A percentile compares a stretch with the other conserved stretches of the same genome.
Conservation (phyloP, 1,140 invertebrate genomes). For the Drosophila setifemur region DNA sequence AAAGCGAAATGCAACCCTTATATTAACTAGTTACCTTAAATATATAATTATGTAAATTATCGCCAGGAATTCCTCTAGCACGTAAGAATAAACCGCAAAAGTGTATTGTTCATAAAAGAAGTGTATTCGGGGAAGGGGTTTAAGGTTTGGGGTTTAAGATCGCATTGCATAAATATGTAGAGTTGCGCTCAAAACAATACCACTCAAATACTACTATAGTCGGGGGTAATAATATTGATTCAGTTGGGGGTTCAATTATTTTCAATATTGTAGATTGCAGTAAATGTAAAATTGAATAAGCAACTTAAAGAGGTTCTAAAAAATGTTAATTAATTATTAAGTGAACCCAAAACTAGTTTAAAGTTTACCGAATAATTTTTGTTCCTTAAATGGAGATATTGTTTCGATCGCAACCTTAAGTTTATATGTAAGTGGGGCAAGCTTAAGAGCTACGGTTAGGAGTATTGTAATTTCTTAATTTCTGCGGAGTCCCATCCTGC, state of each 20-base stretch:
- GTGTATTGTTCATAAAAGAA: conserved; percentile 57
- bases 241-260: too few relatives aligned
- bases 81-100: conserved; percentile 46
- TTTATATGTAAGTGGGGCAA: conserved; percentile 38
- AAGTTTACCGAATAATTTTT: too few relatives aligned
- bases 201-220: neutral
- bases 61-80: conserved; percentile 33
- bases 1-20: conserved; percentile 9
- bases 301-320: too few relatives aligned
- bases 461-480: conserved; percentile 24
- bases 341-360: too few relatives aligned
- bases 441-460: conserved; percentile 60
- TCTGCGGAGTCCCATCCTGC: neutral
- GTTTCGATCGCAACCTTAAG: neutral
- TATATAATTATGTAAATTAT: conserved; percentile 45
- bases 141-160: conserved; percentile 10
- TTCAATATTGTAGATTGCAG: neutral
- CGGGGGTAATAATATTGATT: too few relatives aligned
- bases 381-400: too few relatives aligned
- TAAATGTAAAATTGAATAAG: too few relatives aligned
- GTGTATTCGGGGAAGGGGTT: conserved; percentile 34
- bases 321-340: too few relatives aligned
- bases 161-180: conserved; percentile 11
- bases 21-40: conserved; percentile 55
- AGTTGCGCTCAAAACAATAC: neutral